Base-by-base conservation (phyloP, 2,888 invertebrate genomes). In the Drosophila rellima region DNA sequence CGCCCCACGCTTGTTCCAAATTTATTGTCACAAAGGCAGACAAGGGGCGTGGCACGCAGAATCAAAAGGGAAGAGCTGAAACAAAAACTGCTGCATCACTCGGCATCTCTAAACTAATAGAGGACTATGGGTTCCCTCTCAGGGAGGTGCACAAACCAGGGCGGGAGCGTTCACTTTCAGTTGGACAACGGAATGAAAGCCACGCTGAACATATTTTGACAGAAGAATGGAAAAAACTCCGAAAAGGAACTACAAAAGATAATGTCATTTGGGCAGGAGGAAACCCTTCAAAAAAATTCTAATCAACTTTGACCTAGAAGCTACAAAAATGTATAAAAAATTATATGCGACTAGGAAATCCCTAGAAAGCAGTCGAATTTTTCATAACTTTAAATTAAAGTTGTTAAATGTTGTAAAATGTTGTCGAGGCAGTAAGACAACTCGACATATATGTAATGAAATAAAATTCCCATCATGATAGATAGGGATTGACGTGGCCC, bases 1-100 rank as follows among this genome's bases (percentile, higher is more conserved):
- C 84, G 82, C 82, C 82, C 82, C 71, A 78, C 81, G 81, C 78
- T 82, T 81, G 75, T 81, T 82, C 74, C 59, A 80, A 82, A 84
- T 84, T 84, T 84, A 84, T 82, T 85, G 83, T 82, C 82, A 77
- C 70, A 80, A 75, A 68, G 63, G 61, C 55, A 51, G 44, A 26
- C 57, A 20, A 5, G 15, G 10, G 23, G 55, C 42, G 51, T 48
- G 54, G 52, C 69, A 48, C 31, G n/a, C 64, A 61, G 56, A 29
- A 44, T n/a, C 26, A 23, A 31, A 10, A 15, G 35, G 11, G n/a
- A 48, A 42, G 54, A 39, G 39, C 37, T 23, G 39, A 44, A 45
- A 50, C 23, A 35, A 52, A 57, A 52, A 51, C 15, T 54, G 74
- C 60, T 40, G 60, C 65, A 76, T 54, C 60, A 74, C 56, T 51